Percentiles rank a stretch among this genome's conserved stretches.
Evolutionary conservation across 37 sponge, comb jelly and placozoan genomes (phyloP).

Genomic region (Theonella swinhoei): DNA sequence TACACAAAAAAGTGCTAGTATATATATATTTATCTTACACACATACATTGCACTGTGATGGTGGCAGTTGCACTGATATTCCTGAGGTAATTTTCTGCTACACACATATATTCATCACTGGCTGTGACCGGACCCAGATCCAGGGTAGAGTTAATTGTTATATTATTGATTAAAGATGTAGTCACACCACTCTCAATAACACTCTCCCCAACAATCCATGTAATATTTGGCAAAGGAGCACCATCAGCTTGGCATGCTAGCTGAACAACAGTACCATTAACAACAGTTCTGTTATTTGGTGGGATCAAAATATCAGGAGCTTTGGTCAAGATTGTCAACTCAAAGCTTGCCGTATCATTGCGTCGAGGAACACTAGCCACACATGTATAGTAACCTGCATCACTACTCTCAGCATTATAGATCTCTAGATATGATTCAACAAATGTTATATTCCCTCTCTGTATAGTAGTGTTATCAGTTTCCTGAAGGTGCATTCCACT

Average conservation of each 20-base stretch:
- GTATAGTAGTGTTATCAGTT: neutral
- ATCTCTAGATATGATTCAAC: neutral
- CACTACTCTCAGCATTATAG: neutral
- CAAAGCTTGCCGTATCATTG: neutral
- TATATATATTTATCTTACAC: too few relatives aligned
- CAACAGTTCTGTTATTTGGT: neutral
- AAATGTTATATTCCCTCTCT: neutral
- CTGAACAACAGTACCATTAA: neutral
- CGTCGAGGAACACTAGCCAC: neutral
- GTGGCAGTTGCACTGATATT: neutral
- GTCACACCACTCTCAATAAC: neutral
- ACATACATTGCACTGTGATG: neutral
- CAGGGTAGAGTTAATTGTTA: neutral
- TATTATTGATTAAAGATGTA: neutral
- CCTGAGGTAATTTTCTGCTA: neutral
- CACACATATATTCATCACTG: neutral
- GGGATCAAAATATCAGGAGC: neutral
- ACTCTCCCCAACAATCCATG: neutral
- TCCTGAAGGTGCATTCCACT: too few relatives aligned
- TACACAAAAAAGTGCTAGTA: too few relatives aligned
- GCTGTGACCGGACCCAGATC: neutral
- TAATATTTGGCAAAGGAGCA: neutral
- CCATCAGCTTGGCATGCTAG: neutral
- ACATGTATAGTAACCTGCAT: neutral
- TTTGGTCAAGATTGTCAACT: neutral